Conservation (phyloP, 2,113 vertebrate genomes). For the Etheostoma spectabile region DNA sequence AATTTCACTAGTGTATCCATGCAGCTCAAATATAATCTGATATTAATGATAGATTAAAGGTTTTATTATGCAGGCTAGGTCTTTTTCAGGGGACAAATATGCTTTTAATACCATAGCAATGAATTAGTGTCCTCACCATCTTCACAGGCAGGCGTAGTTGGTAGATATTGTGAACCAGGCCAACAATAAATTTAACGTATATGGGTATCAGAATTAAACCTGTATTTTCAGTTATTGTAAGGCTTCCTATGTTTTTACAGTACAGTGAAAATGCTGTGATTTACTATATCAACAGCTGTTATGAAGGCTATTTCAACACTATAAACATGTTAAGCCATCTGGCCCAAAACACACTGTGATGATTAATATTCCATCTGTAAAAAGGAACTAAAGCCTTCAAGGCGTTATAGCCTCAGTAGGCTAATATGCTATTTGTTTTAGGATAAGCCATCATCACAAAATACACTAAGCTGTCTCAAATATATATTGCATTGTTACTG, state of each 20-base stretch:
- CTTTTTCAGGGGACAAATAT: slow-evolving; percentile 27
- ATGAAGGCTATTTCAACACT: slow-evolving; percentile 2
- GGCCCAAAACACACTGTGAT: slow-evolving; percentile 41
- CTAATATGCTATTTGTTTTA: slow-evolving; percentile 29
- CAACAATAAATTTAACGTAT: slow-evolving; percentile 26
- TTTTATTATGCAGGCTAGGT: slow-evolving; percentile 32
- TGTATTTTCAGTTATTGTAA: slow-evolving; percentile 20
- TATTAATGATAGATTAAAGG: slow-evolving; percentile 28
- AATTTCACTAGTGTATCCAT: neutral
- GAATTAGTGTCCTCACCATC: slow-evolving; percentile 45
- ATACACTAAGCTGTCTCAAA: slow-evolving; percentile 14
- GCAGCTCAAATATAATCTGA: slow-evolving; percentile 24
- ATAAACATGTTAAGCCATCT: slow-evolving; percentile 42
- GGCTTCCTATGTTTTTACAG: neutral
- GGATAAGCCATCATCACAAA: slow-evolving; percentile 2
- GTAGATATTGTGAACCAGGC: slow-evolving; percentile 59
- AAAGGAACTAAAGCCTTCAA: slow-evolving; percentile 15
- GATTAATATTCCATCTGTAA: slow-evolving; percentile 45
- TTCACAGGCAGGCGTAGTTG: slow-evolving; percentile 43
- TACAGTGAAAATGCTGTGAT: slow-evolving; percentile 24
- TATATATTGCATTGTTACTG: slow-evolving; percentile 39
- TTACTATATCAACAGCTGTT: slow-evolving; percentile 21
- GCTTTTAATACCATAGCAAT: slow-evolving; percentile 40
- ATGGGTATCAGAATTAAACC: slow-evolving; percentile 24
- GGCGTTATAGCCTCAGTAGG: slow-evolving; percentile 12